These are phyloP conservation scores for Solenopsis fugax DNA, from an alignment of 1,140 invertebrate species.

Conservation along the genomic window DNA sequence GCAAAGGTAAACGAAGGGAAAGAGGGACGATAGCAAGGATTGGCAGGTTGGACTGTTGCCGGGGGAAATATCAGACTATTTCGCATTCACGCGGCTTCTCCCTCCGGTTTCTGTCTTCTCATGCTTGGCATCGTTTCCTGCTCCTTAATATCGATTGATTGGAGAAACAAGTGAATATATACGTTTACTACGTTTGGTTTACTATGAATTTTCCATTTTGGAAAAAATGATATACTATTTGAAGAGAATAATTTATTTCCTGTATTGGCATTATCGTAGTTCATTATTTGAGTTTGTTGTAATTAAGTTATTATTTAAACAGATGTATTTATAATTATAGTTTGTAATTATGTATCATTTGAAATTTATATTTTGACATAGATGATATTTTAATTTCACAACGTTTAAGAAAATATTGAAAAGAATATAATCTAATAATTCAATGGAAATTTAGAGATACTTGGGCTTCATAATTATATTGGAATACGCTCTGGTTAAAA, in stretches of 20 bases:
- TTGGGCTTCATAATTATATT: neutral
- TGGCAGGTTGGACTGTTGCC: conserved; percentile 31
- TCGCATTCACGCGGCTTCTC: neutral
- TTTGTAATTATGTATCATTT: neutral
- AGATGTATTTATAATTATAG: too few relatives aligned
- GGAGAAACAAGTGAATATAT: neutral
- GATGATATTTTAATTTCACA: neutral
- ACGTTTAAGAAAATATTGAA: neutral
- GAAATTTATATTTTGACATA: neutral
- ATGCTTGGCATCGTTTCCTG: neutral
- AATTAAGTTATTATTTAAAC: neutral
- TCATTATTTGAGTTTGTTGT: neutral
- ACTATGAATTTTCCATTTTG: neutral
- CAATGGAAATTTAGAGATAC: neutral
- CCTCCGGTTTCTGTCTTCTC: neutral
- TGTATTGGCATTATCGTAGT: neutral
- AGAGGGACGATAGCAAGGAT: neutral
- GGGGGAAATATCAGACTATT: neutral
- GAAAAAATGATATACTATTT: neutral
- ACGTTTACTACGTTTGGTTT: neutral
- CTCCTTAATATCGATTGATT: neutral
- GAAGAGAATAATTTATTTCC: neutral
- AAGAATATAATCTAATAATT: neutral
- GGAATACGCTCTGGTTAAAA: neutral
- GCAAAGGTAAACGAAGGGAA: conserved; percentile 26